phyloP scores from a whole-genome alignment of 2,797 vertebrate genomes.

The Chromis chromis region DNA sequence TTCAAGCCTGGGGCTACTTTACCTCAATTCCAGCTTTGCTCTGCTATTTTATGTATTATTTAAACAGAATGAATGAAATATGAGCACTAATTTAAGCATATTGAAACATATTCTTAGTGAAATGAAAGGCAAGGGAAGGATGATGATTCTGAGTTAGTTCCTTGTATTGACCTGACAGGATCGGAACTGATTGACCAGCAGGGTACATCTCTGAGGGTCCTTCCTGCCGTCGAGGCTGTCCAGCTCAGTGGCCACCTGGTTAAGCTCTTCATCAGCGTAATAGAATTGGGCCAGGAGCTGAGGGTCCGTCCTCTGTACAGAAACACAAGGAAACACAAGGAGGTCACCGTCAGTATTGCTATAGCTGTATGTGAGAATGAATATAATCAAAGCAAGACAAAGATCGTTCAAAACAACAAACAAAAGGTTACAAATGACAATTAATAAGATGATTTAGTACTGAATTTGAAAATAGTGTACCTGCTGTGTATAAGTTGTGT shows the following conservation, averaged over 20 bases:
- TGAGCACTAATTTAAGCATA: background rate
- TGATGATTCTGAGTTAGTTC: background rate
- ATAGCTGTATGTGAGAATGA: background rate
- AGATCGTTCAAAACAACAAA: background rate
- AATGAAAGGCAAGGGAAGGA: slow-evolving; percentile 3
- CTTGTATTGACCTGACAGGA: slow-evolving; percentile 92
- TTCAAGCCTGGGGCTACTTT: slow-evolving; percentile 10
- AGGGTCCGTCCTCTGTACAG: slow-evolving; percentile 92
- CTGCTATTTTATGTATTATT: slow-evolving; percentile 19
- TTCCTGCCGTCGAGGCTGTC: slow-evolving; percentile 97
- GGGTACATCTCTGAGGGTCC: slow-evolving; percentile 96
- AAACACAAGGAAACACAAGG: slow-evolving; percentile 42
- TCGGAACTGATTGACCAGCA: slow-evolving; percentile 97
- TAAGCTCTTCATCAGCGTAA: slow-evolving; percentile 97
- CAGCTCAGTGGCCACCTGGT: slow-evolving; percentile 95
- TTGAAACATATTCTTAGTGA: background rate
- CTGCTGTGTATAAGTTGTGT: background rate
- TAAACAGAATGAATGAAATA: slow-evolving; percentile 17
- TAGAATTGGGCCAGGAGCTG: slow-evolving; percentile 98
- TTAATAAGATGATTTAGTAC: background rate
- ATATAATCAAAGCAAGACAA: background rate
- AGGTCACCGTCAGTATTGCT: slow-evolving; percentile 1
- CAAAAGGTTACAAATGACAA: background rate
- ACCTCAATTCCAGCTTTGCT: slow-evolving; percentile 12
- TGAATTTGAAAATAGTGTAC: background rate